phyloP scores from a whole-genome alignment of 92 coral and sea anemone genomes.

The Diadumene lineata region DNA sequence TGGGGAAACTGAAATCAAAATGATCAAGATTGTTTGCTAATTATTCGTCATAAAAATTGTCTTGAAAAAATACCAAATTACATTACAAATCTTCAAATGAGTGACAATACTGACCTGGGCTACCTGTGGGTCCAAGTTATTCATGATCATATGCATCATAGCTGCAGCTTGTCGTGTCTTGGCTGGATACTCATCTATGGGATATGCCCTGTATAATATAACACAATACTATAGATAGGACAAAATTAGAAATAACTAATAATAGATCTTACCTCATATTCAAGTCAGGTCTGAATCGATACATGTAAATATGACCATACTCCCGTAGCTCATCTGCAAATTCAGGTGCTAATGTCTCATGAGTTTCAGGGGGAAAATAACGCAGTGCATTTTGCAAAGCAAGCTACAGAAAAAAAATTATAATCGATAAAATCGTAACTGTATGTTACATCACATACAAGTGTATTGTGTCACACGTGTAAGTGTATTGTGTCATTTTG shows the following conservation, averaged over 20 bases:
- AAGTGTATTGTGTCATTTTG: too few relatives aligned
- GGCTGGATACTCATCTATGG: slow-evolving; percentile 93
- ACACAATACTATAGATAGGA: too few relatives aligned
- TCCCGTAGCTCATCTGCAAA: slow-evolving; percentile 86
- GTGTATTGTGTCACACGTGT: not conserved
- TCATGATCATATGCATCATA: slow-evolving; percentile 98
- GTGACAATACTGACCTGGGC: slow-evolving; percentile 82
- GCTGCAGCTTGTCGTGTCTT: slow-evolving; percentile 84
- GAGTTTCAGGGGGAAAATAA: slow-evolving; percentile 84
- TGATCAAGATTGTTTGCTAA: not conserved
- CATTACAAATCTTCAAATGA: too few relatives aligned
- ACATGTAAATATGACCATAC: slow-evolving; percentile 99
- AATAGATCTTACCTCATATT: slow-evolving; percentile 74
- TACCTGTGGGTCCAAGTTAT: slow-evolving; percentile 82
- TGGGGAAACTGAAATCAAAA: slow-evolving; percentile 76
- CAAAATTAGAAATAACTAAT: not conserved
- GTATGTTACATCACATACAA: not conserved
- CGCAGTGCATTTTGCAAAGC: slow-evolving; percentile 94
- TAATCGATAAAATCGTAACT: not conserved
- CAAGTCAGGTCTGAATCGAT: slow-evolving; percentile 89
- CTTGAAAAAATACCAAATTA: too few relatives aligned
- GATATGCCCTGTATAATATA: slow-evolving; percentile 68
- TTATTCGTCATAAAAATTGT: not conserved
- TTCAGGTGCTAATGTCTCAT: slow-evolving; percentile 81
- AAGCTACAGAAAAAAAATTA: slow-evolving; percentile 58